Evolutionary conservation across 2,797 vertebrate species (phyloP), one percentile per base, ranked within the genome.

Genomic region (Acanthurus lineatus): DNA sequence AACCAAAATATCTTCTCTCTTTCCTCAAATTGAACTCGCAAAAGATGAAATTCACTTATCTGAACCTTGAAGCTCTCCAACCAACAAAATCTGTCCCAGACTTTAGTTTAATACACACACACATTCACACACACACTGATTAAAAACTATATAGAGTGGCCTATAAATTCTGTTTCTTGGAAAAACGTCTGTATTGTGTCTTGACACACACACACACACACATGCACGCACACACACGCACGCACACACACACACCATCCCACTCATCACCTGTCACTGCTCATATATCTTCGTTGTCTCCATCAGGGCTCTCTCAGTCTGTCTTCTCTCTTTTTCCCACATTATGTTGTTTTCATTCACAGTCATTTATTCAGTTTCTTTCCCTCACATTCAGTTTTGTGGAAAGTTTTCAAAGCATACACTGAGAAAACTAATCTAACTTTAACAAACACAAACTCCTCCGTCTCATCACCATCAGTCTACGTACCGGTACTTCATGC

Each of bases 401-500:
- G 51, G n/a, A 16, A 20, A 22, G 14, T 25, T 69, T 71, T 52
- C 48, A 65, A 61, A 72, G 44, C 66, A 52, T 25, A 28, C 14
- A 25, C 48, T 51, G 19, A 17, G n/a, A 65, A 35, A 62, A 64
- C 7, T n/a, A 45, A 76, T 28, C n/a, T 25, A 12, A 57, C 8
- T 52, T 16, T 58, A 79, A 48, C 19, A 14, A 47, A 47, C 59
- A 61, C 45, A 25, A 69, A 40, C 22, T 61, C 35, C 54, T 51
- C 51, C 38, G 52, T 61, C 61, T 59, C 68, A n/a, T n/a, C 52
- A 69, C 51, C 60, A 63, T 47, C 25, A n/a, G 54, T 76, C 60
- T 96, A 92, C 93, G 1, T 95, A 96, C 95, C 95, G 92, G 93
- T 99, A 99, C 94, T 99, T 99, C 98, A 99, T 99, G 94, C 98